A percentile compares a stretch with the other conserved stretches of the same genome.
phyloP scores from a whole-genome alignment of 1,140 invertebrate species.

The Zaprionus ghesquierei region DNA sequence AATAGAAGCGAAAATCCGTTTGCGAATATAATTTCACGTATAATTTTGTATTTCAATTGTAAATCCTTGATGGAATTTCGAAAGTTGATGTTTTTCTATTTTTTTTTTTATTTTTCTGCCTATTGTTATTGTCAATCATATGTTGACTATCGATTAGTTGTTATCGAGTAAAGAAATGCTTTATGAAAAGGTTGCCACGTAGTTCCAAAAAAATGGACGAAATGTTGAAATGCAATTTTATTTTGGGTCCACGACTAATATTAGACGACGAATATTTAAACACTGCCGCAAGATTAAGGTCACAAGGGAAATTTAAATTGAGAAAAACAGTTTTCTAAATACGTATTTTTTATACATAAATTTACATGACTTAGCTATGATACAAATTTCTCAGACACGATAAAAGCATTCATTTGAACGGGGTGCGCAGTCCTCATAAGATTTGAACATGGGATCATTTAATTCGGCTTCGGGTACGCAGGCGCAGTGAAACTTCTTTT shows the following conservation, averaged over 20 bases:
- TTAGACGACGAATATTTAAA: background rate
- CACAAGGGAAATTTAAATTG: background rate
- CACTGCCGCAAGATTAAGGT: background rate
- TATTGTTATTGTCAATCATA: background rate
- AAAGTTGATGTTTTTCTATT: conserved; percentile 14
- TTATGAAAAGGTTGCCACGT: conserved; percentile 1
- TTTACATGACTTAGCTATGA: background rate
- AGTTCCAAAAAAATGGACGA: background rate
- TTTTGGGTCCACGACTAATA: background rate
- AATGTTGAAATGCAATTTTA: background rate
- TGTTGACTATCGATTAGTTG: conserved; percentile 2
- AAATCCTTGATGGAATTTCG: conserved; percentile 16
- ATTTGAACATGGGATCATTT: conserved; percentile 82
- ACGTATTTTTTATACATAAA: background rate
- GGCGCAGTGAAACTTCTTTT: conserved; percentile 88
- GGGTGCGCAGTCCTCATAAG: conserved; percentile 85
- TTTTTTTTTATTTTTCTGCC: background rate
- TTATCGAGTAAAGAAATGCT: conserved; percentile 1
- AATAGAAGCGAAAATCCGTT: conserved; percentile 1
- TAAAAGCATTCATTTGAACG: conserved; percentile 65
- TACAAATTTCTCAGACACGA: conserved; percentile 22
- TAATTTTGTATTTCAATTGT: conserved; percentile 31
- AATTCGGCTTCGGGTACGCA: conserved; percentile 87
- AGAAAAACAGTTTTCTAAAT: background rate
- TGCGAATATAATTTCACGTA: conserved; percentile 24